Evolutionary conservation across 2,797 vertebrate species (phyloP).

Genomic region (Aulostomus chinensis): DNA sequence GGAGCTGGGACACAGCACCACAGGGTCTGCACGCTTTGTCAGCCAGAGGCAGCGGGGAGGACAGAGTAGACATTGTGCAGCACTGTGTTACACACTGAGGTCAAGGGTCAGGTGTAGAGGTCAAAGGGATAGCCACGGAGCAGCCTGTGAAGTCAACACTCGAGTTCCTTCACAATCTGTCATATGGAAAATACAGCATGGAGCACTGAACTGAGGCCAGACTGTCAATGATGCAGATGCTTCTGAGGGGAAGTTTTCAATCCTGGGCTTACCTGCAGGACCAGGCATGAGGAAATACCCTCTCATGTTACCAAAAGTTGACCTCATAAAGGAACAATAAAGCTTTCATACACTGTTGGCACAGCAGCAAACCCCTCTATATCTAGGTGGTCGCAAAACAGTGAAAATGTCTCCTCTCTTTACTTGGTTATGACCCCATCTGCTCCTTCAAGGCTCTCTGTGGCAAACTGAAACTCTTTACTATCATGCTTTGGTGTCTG

Average conservation of each 20-base stretch:
- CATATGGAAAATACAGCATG: no score
- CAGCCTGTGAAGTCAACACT: conserved; percentile 47
- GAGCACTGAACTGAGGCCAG: no score
- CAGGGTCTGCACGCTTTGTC: conserved; percentile 22
- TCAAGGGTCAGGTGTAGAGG: conserved; percentile 64
- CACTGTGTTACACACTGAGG: conserved; percentile 56
- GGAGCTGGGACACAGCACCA: background rate
- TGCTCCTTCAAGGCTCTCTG: conserved; percentile 46
- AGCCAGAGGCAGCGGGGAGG: conserved; percentile 35
- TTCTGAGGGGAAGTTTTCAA: no score
- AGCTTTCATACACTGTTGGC: background rate
- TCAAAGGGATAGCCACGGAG: conserved; percentile 58
- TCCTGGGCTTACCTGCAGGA: no score
- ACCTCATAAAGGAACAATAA: conserved; percentile 5
- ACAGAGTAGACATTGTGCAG: conserved; percentile 58
- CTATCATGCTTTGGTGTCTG: conserved; percentile 56
- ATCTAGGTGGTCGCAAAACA: conserved; percentile 40
- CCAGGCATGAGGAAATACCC: conserved; percentile 6
- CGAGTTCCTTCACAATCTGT: conserved; percentile 71
- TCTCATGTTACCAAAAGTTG: background rate
- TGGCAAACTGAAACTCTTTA: conserved; percentile 44
- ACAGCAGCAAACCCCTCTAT: no score
- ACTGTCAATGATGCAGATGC: no score
- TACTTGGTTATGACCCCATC: conserved; percentile 54
- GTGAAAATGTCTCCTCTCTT: conserved; percentile 1